Conservation (phyloP, 2,113 vertebrate genomes). For the Stigmatopora argus region DNA sequence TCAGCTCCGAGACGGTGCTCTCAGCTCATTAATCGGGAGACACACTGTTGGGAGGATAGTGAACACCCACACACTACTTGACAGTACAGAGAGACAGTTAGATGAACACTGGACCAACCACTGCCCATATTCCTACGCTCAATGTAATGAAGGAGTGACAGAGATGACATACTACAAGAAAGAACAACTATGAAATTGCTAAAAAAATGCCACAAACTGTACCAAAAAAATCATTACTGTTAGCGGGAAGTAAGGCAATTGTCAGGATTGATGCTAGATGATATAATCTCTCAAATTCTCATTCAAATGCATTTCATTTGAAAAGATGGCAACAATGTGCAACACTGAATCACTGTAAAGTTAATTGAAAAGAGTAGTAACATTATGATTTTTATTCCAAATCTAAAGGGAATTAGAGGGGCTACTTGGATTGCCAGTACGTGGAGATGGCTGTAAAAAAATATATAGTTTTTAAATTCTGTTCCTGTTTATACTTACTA, state of each 20-base stretch:
- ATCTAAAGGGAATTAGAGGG: too few relatives aligned
- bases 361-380: too few relatives aligned
- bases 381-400: too few relatives aligned
- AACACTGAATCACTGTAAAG: too few relatives aligned
- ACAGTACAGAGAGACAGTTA: slow-evolving; percentile 36
- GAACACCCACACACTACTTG: slow-evolving; percentile 41
- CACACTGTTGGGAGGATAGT: slow-evolving; percentile 30
- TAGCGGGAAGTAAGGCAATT: not conserved
- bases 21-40: slow-evolving; percentile 48
- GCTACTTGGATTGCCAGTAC: too few relatives aligned
- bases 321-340: too few relatives aligned
- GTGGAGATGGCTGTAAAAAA: too few relatives aligned
- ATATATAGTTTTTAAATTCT: too few relatives aligned
- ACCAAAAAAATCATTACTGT: not conserved
- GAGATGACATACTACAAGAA: not conserved
- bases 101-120: slow-evolving; percentile 15
- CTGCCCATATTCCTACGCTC: slow-evolving; percentile 15
- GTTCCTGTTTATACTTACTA: too few relatives aligned
- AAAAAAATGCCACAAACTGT: not conserved
- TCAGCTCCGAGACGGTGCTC: slow-evolving; percentile 16
- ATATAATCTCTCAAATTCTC: too few relatives aligned
- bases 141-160: not conserved
- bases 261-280: too few relatives aligned
- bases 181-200: not conserved
- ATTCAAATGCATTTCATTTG: too few relatives aligned